These are phyloP conservation scores for Thaleichthys pacificus DNA, from an alignment of 2,797 vertebrate species.

Conservation along the genomic window DNA sequence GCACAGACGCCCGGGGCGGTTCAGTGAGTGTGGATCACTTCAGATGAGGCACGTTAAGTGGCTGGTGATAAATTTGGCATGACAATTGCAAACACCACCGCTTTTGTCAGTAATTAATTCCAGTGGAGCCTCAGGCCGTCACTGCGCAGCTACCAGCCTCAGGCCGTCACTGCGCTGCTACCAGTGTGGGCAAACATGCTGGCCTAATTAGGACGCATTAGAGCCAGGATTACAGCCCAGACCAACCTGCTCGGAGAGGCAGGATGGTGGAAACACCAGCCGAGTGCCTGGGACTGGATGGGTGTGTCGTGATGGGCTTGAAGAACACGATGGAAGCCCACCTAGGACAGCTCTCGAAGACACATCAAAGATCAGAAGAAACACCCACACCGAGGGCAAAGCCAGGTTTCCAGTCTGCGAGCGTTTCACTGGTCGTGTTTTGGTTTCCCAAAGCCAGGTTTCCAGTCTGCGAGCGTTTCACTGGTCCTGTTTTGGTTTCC, in stretches of 20 bases:
- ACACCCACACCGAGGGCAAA: not conserved
- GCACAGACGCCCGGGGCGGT: slow-evolving; percentile 80
- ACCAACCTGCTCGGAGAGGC: slow-evolving; percentile 68
- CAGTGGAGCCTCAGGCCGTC: slow-evolving; percentile 90
- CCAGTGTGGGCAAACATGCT: slow-evolving; percentile 87
- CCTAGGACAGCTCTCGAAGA: not conserved
- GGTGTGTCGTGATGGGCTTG: slow-evolving; percentile 53
- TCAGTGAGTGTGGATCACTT: slow-evolving; percentile 83
- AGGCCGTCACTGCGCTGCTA: slow-evolving; percentile 82
- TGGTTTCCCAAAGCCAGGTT: not conserved
- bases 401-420: too few species aligned
- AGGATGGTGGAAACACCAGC: slow-evolving; percentile 58
- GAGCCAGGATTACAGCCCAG: slow-evolving; percentile 83
- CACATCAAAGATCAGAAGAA: not conserved
- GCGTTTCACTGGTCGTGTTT: not conserved
- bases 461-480: too few species aligned
- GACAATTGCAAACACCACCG: slow-evolving; percentile 95
- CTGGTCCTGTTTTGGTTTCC: not conserved
- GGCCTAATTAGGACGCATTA: slow-evolving; percentile 94
- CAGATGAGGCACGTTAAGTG: slow-evolving; percentile 97
- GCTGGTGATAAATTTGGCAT: slow-evolving; percentile 98
- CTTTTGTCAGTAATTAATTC: slow-evolving; percentile 99
- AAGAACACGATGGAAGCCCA: slow-evolving; percentile 27
- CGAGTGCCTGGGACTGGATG: slow-evolving; percentile 29
- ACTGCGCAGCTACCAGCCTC: slow-evolving; percentile 75